A percentile compares a stretch with the other conserved stretches of the same genome.
phyloP scores from a whole-genome alignment of 2,797 vertebrate genomes.

The Adelosebastes latens region DNA sequence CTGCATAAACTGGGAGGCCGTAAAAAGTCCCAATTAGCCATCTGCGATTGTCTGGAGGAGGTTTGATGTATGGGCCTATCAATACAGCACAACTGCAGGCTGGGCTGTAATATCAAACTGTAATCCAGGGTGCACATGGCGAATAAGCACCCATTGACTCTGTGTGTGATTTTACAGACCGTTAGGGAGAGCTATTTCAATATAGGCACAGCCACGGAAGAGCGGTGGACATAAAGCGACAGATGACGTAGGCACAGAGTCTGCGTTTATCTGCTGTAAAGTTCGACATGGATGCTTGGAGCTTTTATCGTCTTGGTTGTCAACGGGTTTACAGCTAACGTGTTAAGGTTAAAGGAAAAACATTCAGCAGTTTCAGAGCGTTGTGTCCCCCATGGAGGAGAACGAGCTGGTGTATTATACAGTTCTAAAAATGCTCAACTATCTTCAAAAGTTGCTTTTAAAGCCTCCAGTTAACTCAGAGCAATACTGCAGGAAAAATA shows the following conservation, averaged over 20 bases:
- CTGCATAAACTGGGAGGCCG: constrained; percentile 70
- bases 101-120: constrained; percentile 56
- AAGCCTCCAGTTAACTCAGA: neutral
- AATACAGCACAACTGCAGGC: constrained; percentile 67
- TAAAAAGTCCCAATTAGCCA: constrained; percentile 80
- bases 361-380: neutral
- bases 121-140: constrained; percentile 62
- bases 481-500: constrained; percentile 36
- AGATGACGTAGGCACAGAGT: constrained; percentile 31
- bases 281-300: constrained; percentile 21
- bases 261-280: constrained; percentile 51
- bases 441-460: neutral
- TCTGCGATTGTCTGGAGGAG: constrained; percentile 75
- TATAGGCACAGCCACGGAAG: constrained; percentile 8
- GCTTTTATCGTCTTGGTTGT: constrained; percentile 35
- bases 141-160: constrained; percentile 60
- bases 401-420: neutral
- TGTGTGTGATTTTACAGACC: constrained; percentile 60
- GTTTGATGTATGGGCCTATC: constrained; percentile 75
- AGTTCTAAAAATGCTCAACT: neutral
- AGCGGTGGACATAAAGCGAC: constrained; percentile 40
- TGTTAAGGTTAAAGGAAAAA: constrained; percentile 17
- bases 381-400: neutral
- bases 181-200: constrained; percentile 44
- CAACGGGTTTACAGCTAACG: constrained; percentile 20